phyloP scores from a whole-genome alignment of 2,113 vertebrate genomes.

The Rhynchomys soricoides region DNA sequence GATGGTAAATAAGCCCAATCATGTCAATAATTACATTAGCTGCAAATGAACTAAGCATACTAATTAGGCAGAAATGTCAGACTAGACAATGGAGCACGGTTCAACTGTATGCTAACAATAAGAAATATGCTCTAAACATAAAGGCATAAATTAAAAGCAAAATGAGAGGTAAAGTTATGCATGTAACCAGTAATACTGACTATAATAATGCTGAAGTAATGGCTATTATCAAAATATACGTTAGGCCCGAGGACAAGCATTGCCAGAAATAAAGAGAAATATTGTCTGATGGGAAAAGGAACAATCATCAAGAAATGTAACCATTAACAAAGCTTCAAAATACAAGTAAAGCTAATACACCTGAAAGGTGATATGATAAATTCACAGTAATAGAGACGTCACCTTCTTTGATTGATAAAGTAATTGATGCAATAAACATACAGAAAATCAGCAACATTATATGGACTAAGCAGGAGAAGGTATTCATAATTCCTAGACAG shows the following conservation, averaged over 20 bases:
- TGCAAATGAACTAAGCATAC: background rate
- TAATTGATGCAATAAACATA: background rate
- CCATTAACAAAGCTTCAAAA: background rate
- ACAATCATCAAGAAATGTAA: background rate
- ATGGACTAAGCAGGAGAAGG: too few relatives aligned
- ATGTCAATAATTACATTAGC: background rate
- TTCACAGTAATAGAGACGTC: background rate
- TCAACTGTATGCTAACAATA: background rate
- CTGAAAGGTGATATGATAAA: background rate
- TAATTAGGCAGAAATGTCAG: background rate
- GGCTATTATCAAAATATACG: background rate
- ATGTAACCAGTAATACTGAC: background rate
- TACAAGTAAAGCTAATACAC: background rate
- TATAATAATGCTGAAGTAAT: background rate
- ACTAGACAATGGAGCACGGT: background rate
- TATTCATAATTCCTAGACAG: background rate
- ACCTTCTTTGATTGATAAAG: background rate
- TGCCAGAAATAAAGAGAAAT: background rate
- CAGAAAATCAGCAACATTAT: background rate
- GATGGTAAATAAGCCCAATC: background rate
- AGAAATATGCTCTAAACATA: constrained; percentile 10
- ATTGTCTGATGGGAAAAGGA: constrained; percentile 11
- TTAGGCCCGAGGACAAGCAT: background rate
- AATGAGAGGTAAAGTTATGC: background rate
- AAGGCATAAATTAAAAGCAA: background rate